Conservation (phyloP, 2,888 invertebrate species). For the Heliothis peltigera region DNA sequence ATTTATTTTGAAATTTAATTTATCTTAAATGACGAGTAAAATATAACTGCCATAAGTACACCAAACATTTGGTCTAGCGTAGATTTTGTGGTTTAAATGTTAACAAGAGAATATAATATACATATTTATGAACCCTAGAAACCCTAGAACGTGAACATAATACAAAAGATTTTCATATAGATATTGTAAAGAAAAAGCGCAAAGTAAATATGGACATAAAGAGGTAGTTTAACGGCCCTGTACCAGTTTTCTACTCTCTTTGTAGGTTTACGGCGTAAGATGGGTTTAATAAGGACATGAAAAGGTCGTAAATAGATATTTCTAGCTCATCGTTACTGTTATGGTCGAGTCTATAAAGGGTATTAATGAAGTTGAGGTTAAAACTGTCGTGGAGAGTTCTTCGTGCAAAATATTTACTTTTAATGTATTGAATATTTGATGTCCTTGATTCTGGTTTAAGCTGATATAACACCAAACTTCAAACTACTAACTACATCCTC, state of each 20-base stretch:
- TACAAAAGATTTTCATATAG: background rate
- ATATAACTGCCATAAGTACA: too few relatives aligned
- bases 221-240: slow-evolving; percentile 34
- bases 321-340: slow-evolving; percentile 12
- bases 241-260: slow-evolving; percentile 42
- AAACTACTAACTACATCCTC: slow-evolving; percentile 13
- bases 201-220: slow-evolving; percentile 23
- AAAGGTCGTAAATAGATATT: slow-evolving; percentile 30
- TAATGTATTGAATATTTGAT: background rate
- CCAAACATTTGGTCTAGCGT: too few relatives aligned
- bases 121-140: too few relatives aligned
- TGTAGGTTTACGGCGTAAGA: slow-evolving; percentile 32
- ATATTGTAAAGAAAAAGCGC: background rate
- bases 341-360: slow-evolving; percentile 19
- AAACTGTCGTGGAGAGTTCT: background rate
- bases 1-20: slow-evolving; percentile 12
- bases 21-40: too few relatives aligned
- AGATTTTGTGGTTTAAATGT: too few relatives aligned
- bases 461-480: too few relatives aligned
- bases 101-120: too few relatives aligned
- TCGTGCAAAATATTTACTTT: background rate
- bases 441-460: too few relatives aligned
- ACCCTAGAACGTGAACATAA: too few relatives aligned
- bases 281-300: slow-evolving; percentile 34
- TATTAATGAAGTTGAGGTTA: background rate